Evolutionary conservation across 2,113 vertebrate genomes (phyloP).

Genomic region (Phocoena sinus): DNA sequence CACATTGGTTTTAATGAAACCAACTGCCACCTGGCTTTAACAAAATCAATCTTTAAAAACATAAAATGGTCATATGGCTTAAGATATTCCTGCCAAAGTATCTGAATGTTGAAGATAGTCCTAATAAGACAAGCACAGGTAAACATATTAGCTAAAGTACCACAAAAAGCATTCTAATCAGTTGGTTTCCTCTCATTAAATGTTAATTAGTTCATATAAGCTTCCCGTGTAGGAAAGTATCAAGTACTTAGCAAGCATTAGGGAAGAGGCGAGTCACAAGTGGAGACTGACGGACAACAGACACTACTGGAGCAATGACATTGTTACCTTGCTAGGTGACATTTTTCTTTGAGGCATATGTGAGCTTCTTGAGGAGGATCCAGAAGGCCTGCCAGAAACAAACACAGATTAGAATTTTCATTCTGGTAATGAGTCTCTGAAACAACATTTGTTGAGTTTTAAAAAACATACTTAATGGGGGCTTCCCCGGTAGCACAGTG

Average conservation of each 20-base stretch:
- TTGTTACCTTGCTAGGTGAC: conserved; percentile 39
- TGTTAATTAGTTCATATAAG: conserved; percentile 88
- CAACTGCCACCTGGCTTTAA: not conserved
- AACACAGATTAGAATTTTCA: conserved; percentile 44
- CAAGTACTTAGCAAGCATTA: conserved; percentile 88
- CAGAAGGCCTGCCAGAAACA: conserved; percentile 57
- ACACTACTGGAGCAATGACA: not conserved
- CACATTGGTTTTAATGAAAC: not conserved
- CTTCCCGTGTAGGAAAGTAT: conserved; percentile 88
- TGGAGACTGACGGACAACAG: conserved; percentile 71
- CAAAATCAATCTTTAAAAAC: not conserved
- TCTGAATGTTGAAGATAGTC: not conserved
- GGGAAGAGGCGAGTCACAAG: conserved; percentile 80
- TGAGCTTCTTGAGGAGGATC: conserved; percentile 58
- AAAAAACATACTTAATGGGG: conserved; percentile 38
- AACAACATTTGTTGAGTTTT: conserved; percentile 43
- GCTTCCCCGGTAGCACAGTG: no score
- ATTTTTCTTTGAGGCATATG: conserved; percentile 56
- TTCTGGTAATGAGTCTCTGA: conserved; percentile 31
- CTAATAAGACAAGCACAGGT: not conserved
- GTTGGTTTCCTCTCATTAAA: conserved; percentile 90
- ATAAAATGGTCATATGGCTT: not conserved
- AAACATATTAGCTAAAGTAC: conserved; percentile 82
- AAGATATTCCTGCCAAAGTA: not conserved
- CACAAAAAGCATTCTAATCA: conserved; percentile 90